phyloP scores from a whole-genome alignment of 2,888 invertebrate genomes.

The Chrysomela aeneicollis region DNA sequence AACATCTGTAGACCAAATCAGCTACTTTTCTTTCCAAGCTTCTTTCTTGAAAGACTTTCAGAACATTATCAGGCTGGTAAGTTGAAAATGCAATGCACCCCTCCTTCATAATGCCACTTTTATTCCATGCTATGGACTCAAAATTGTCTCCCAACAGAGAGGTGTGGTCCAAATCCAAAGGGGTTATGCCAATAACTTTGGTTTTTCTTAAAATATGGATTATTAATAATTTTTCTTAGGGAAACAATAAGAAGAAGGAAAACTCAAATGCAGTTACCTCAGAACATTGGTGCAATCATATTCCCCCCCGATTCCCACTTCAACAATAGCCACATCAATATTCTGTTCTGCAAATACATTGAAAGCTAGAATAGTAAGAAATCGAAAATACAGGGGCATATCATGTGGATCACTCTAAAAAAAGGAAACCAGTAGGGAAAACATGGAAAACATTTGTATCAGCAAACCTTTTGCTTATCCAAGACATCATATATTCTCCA shows the following conservation, averaged over 20 bases:
- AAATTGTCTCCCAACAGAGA: conserved; percentile 81
- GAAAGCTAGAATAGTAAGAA: conserved; percentile 91
- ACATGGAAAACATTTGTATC: neutral
- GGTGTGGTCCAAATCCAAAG: conserved; percentile 91
- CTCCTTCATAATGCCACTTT: conserved; percentile 93
- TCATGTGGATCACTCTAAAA: conserved; percentile 68
- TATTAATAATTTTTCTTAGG: too few species aligned
- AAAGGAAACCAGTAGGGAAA: neutral
- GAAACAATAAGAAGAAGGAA: too few species aligned
- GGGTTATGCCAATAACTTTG: conserved; percentile 87
- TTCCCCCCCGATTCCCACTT: conserved; percentile 97
- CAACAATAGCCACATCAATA: conserved; percentile 92
- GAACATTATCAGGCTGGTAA: conserved; percentile 68
- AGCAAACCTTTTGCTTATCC: conserved; percentile 60
- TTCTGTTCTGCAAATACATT: conserved; percentile 85
- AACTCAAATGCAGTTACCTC: conserved; percentile 70
- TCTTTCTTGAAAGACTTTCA: conserved; percentile 71
- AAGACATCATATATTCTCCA: conserved; percentile 80
- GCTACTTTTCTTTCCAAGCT: conserved; percentile 71
- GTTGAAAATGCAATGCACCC: conserved; percentile 77
- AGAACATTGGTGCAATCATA: conserved; percentile 94
- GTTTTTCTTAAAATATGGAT: conserved; percentile 68
- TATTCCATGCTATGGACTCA: conserved; percentile 90
- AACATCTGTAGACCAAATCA: neutral
- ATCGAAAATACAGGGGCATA: conserved; percentile 95